phyloP scores from a whole-genome alignment of 2,797 vertebrate species.

The Girardinus metallicus region DNA sequence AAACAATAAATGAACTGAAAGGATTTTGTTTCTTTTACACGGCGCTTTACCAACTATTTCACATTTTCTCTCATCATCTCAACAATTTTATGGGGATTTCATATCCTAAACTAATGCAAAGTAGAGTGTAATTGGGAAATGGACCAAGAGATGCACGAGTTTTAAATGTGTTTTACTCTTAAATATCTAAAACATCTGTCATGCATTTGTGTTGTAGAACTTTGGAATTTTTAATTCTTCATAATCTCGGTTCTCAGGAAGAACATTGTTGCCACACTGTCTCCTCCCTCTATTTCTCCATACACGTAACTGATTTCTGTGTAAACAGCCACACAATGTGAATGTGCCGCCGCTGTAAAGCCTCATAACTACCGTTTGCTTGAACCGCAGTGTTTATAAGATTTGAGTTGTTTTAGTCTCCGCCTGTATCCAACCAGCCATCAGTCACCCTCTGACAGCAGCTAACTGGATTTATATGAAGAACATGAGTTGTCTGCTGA shows the following conservation, averaged over 20 bases:
- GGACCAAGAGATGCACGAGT: background rate
- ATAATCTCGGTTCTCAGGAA: background rate
- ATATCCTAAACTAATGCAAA: background rate
- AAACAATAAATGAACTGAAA: background rate
- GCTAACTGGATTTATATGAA: background rate
- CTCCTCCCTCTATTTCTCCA: background rate
- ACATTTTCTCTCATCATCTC: background rate
- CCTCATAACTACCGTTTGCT: background rate
- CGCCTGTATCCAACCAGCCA: background rate
- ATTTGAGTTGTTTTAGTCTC: background rate
- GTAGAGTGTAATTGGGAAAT: background rate
- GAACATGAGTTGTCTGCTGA: background rate
- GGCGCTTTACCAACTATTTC: background rate
- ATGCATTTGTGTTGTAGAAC: background rate
- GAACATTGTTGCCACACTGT: background rate
- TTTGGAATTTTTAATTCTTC: background rate
- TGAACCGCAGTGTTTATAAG: background rate
- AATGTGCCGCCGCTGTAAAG: background rate
- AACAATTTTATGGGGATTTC: background rate
- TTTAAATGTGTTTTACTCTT: background rate
- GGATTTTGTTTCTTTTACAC: background rate
- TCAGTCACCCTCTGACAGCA: background rate
- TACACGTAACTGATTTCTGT: background rate
- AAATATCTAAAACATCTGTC: background rate
- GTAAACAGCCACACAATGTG: background rate